Conservation (phyloP, 2,888 invertebrate genomes). For the Elysia crispata region DNA sequence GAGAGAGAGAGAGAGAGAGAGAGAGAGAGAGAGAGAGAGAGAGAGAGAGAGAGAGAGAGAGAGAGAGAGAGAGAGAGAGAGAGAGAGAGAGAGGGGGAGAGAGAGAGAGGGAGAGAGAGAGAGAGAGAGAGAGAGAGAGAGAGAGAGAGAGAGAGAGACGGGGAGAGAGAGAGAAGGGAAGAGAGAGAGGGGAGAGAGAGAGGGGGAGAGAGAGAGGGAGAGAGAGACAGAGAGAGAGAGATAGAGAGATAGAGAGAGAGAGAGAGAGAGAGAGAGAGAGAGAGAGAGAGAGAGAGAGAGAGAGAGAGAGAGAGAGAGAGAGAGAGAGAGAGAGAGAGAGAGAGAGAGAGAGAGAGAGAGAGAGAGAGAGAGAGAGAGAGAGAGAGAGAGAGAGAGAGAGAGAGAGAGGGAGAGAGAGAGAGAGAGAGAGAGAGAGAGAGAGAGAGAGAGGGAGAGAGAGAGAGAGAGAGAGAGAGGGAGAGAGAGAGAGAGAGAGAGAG, state of each 20-base stretch:
- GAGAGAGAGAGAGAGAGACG: conserved; percentile 25
- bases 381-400: not conserved
- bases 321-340: no score
- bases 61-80: conserved; percentile 16
- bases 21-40: conserved; percentile 42
- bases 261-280: no score
- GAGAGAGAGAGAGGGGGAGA: conserved; percentile 27
- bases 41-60: conserved; percentile 39
- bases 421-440: conserved; percentile 37
- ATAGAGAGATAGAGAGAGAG: not conserved
- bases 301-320: no score
- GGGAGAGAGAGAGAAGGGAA: conserved; percentile 28
- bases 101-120: conserved; percentile 38
- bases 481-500: conserved; percentile 28
- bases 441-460: conserved; percentile 41
- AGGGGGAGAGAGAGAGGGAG: no score
- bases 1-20: conserved; percentile 41
- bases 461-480: conserved; percentile 41
- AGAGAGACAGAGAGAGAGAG: no score
- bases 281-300: no score
- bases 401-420: conserved; percentile 12
- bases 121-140: conserved; percentile 27
- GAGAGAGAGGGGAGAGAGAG: not conserved
- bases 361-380: conserved; percentile 23
- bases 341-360: conserved; percentile 14